A percentile compares a stretch with the other conserved stretches of the same genome.
phyloP scores from a whole-genome alignment of 1,140 invertebrate genomes.

The Sycobia sp. region DNA sequence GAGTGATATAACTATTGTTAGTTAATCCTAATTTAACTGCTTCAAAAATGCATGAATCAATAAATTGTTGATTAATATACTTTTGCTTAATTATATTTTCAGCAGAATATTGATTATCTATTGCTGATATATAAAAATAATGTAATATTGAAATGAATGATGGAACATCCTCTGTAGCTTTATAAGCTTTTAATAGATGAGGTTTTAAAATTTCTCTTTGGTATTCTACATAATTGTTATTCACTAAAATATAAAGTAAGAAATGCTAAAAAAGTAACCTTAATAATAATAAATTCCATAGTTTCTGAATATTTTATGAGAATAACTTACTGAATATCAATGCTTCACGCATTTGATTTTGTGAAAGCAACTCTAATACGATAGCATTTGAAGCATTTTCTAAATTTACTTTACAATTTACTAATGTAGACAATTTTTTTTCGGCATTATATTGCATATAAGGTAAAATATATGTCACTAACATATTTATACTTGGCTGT shows the following conservation, averaged over 20 bases:
- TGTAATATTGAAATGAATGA: slow-evolving; percentile 6
- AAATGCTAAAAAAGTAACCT: too few species aligned
- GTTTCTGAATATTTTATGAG: too few species aligned
- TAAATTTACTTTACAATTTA: too few species aligned
- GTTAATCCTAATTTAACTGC: neutral
- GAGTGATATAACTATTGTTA: neutral
- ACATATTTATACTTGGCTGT: neutral
- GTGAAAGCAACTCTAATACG: neutral
- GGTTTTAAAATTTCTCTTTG: neutral
- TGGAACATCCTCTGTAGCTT: slow-evolving; percentile 11
- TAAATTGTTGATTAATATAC: slow-evolving; percentile 8
- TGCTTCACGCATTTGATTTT: slow-evolving; percentile 13
- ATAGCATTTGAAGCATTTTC: neutral
- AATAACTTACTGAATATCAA: too few species aligned
- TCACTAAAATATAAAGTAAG: slow-evolving; percentile 19
- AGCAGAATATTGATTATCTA: neutral
- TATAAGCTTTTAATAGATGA: slow-evolving; percentile 9
- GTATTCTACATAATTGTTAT: neutral
- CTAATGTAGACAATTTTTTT: too few species aligned
- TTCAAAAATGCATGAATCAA: slow-evolving; percentile 12
- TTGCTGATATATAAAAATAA: neutral
- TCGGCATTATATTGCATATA: too few species aligned
- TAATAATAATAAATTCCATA: neutral
- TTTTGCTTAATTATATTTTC: neutral
- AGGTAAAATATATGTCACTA: neutral